A percentile compares a stretch with the other conserved stretches of the same genome.
These are phyloP conservation scores for Macquaria australasica DNA, from an alignment of 2,113 vertebrate species.

Conservation along the genomic window DNA sequence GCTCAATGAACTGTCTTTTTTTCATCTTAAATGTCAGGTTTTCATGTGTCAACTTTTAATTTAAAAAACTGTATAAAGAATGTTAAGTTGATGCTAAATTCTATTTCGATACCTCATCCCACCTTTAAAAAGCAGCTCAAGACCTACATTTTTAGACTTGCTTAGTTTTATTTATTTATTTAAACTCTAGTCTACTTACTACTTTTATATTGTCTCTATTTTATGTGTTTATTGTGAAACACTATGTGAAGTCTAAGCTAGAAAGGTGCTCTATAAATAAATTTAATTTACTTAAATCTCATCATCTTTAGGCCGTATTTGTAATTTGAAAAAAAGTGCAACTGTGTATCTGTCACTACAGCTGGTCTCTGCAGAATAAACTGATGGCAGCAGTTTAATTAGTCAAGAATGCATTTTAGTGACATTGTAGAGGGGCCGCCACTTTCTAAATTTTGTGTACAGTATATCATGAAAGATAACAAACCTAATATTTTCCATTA, in stretches of 20 bases:
- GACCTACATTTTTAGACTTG: not conserved
- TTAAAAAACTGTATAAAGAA: not conserved
- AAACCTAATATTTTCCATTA: not conserved
- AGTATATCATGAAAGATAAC: not conserved
- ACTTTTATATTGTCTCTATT: not conserved
- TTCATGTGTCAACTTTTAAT: not conserved
- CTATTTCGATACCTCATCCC: no score
- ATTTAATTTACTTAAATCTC: not conserved
- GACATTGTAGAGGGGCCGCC: not conserved
- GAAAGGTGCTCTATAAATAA: not conserved
- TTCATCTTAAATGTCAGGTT: not conserved
- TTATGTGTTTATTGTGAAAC: not conserved
- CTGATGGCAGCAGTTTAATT: not conserved
- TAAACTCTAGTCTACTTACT: no score
- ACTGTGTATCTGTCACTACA: not conserved
- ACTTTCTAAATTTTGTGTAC: not conserved
- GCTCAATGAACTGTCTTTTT: not conserved
- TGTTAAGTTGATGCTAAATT: not conserved
- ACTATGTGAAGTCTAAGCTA: not conserved
- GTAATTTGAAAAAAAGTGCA: not conserved
- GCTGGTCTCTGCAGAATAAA: not conserved
- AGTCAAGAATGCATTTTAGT: not conserved
- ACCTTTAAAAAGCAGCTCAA: not conserved
- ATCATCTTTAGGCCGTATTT: not conserved
- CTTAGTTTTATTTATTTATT: not conserved